Evolutionary conservation across 2,888 invertebrate species (phyloP).

Genomic region (Cataglyphis altisquamis): DNA sequence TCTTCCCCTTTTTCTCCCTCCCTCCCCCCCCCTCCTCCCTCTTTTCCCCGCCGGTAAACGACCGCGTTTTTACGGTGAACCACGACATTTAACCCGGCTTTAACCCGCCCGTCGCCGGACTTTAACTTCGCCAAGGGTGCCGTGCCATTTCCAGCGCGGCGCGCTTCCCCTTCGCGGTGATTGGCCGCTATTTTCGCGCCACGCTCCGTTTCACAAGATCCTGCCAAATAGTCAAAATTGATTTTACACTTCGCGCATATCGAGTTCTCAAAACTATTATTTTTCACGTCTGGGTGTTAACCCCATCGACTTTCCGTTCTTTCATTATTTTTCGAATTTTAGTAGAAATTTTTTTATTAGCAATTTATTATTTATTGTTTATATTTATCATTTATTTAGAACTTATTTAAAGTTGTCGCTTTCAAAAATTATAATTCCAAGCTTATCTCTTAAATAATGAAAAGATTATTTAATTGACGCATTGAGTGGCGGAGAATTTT

Average conservation of each 20-base stretch:
- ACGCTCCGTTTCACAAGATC: constrained; percentile 24
- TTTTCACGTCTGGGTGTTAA: neutral
- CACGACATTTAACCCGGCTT: constrained; percentile 85
- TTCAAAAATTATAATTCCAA: neutral
- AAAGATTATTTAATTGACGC: neutral
- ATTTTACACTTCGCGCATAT: constrained; percentile 6
- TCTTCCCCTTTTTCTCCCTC: constrained; percentile 44
- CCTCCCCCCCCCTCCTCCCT: constrained; percentile 47
- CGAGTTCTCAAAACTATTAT: neutral
- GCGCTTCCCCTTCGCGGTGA: constrained; percentile 28
- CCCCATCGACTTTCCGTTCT: neutral
- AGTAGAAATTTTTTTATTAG: no score
- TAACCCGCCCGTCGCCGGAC: constrained; percentile 77
- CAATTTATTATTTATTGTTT: no score
- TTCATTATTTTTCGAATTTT: neutral
- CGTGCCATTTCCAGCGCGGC: constrained; percentile 41
- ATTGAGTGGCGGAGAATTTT: neutral
- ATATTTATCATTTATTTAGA: no score
- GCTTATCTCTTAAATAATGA: neutral
- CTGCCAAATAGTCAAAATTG: constrained; percentile 24
- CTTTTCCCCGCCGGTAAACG: constrained; percentile 69
- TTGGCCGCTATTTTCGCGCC: constrained; percentile 49
- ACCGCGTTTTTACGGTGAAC: constrained; percentile 85
- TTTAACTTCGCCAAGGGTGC: constrained; percentile 60
- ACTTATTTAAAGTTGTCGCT: no score